Conservation (phyloP, 2,888 invertebrate species). For the Tetropium fuscum region DNA sequence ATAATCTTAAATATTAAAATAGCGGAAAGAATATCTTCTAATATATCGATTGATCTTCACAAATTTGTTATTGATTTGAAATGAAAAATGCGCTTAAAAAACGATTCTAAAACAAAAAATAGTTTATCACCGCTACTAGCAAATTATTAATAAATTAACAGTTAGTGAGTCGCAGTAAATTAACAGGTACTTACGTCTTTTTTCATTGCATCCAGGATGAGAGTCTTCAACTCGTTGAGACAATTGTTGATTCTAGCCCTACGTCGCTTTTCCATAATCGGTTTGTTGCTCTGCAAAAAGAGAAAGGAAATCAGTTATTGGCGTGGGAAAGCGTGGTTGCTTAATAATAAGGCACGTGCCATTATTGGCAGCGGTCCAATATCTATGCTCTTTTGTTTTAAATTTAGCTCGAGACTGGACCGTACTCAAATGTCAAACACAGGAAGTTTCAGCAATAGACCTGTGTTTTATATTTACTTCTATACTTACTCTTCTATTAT, state of each 20-base stretch:
- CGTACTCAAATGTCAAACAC: slow-evolving; percentile 41
- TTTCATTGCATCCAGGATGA: slow-evolving; percentile 85
- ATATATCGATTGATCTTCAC: no score
- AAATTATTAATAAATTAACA: background rate
- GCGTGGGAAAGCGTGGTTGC: slow-evolving; percentile 34
- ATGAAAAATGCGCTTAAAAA: no score
- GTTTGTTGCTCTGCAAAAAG: slow-evolving; percentile 85
- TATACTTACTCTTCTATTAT: slow-evolving; percentile 56
- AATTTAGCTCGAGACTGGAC: slow-evolving; percentile 47
- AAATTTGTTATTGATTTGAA: no score
- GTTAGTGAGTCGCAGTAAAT: background rate
- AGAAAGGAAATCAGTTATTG: slow-evolving; percentile 38
- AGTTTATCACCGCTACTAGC: no score
- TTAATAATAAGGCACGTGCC: slow-evolving; percentile 49
- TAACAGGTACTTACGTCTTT: slow-evolving; percentile 70
- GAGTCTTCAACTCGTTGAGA: slow-evolving; percentile 85
- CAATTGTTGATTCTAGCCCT: slow-evolving; percentile 91
- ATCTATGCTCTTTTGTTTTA: slow-evolving; percentile 48
- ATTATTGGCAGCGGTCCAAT: slow-evolving; percentile 46
- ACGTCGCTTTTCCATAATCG: slow-evolving; percentile 92
- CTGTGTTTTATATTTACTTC: background rate
- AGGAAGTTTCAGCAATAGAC: background rate
- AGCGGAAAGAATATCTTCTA: no score
- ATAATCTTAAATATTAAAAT: no score
- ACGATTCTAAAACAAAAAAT: no score